Evolutionary conservation across 1,140 invertebrate genomes (phyloP).

Genomic region (Drosophila lowei): DNA sequence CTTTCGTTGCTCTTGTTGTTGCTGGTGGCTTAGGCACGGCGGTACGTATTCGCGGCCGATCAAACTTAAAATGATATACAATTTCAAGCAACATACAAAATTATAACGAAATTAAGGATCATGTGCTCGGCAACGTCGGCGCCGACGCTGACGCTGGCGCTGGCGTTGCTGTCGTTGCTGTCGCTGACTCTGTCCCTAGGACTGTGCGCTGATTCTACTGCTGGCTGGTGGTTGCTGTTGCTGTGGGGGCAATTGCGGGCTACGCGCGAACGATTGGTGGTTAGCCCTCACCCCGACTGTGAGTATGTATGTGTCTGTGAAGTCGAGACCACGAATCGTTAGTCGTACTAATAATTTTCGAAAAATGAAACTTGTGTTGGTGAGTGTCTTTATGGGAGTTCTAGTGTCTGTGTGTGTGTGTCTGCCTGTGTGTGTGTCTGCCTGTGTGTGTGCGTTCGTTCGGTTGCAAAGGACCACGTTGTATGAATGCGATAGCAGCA

Average conservation of each 20-base stretch:
- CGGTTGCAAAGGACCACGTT: not conserved
- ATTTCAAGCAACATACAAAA: constrained; percentile 83
- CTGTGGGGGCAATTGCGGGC: constrained; percentile 68
- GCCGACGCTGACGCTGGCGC: constrained; percentile 24
- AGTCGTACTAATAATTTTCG: constrained; percentile 81
- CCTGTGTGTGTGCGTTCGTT: constrained; percentile 8
- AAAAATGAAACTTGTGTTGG: constrained; percentile 66
- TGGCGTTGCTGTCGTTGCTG: constrained; percentile 43
- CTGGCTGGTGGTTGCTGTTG: constrained; percentile 12
- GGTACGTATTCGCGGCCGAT: constrained; percentile 83
- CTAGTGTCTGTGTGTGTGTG: constrained; percentile 14
- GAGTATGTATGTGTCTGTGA: constrained; percentile 32
- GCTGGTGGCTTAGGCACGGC: constrained; percentile 56
- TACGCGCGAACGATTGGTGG: constrained; percentile 80
- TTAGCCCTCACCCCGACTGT: constrained; percentile 35
- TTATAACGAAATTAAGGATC: constrained; percentile 84
- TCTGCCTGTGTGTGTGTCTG: not conserved
- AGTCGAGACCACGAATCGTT: constrained; percentile 78
- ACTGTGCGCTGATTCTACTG: constrained; percentile 9
- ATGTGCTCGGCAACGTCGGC: constrained; percentile 68
- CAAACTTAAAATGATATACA: constrained; percentile 83
- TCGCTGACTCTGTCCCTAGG: constrained; percentile 13
- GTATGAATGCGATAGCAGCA: constrained; percentile 17
- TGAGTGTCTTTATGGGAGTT: no score
- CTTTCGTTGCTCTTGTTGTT: constrained; percentile 29